Evolutionary conservation across 1,140 invertebrate species (phyloP).

Genomic region (Hylaeus anthracinus): DNA sequence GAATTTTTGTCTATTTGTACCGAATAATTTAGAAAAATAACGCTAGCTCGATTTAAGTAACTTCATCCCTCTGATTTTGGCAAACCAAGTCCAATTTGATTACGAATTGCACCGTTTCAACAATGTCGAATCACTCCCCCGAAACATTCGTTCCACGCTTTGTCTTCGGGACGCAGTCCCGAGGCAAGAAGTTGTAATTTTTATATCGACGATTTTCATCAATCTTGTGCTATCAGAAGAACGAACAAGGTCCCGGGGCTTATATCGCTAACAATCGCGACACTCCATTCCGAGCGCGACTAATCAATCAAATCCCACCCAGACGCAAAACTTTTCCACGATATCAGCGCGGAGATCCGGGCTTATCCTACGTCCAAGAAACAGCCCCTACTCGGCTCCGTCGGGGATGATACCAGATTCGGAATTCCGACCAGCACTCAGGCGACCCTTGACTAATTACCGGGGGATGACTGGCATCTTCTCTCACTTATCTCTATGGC

Average conservation of each 20-base stretch:
- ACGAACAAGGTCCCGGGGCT: constrained; percentile 34
- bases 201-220: constrained; percentile 43
- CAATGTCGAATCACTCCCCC: background rate
- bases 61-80: no score
- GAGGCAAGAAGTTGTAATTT: constrained; percentile 17
- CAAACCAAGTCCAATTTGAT: no score
- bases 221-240: constrained; percentile 42
- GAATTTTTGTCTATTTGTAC: no score
- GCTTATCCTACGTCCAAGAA: constrained; percentile 55
- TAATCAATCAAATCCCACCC: constrained; percentile 65
- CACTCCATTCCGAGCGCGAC: constrained; percentile 49
- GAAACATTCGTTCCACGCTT: background rate
- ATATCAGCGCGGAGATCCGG: constrained; percentile 55
- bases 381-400: constrained; percentile 27
- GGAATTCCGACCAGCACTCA: constrained; percentile 61
- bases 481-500: constrained; percentile 78
- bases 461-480: constrained; percentile 78
- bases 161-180: background rate
- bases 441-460: constrained; percentile 80
- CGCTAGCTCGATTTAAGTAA: no score
- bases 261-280: constrained; percentile 61
- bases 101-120: no score
- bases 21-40: no score
- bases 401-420: constrained; percentile 57
- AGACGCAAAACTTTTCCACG: constrained; percentile 56